phyloP scores from a whole-genome alignment of 2,113 vertebrate genomes.

The Pituophis catenifer region DNA sequence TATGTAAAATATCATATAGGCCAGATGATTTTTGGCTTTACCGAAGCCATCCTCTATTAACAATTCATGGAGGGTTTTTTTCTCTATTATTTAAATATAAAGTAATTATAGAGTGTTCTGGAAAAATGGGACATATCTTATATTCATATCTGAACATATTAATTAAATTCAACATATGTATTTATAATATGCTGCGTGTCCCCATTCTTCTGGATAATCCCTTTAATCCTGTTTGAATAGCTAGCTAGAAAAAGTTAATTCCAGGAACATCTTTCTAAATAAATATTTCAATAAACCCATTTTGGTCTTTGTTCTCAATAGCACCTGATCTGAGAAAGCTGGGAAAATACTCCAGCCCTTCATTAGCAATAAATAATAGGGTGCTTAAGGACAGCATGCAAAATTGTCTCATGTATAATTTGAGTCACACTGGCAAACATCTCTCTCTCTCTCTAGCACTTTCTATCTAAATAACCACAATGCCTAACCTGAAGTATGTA shows the following conservation, averaged over 20 bases:
- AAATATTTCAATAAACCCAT: constrained; percentile 68
- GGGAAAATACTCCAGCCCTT: constrained; percentile 43
- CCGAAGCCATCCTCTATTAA: constrained; percentile 63
- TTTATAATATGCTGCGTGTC: constrained; percentile 63
- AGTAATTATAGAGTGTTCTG: constrained; percentile 64
- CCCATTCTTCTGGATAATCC: constrained; percentile 73
- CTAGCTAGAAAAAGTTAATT: constrained; percentile 68
- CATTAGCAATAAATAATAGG: constrained; percentile 45
- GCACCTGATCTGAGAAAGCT: constrained; percentile 54
- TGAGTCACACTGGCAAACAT: constrained; percentile 16
- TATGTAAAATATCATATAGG: constrained; percentile 60
- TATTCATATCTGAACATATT: constrained; percentile 71
- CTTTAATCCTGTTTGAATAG: constrained; percentile 73
- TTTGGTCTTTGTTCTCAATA: constrained; percentile 61
- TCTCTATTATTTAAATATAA: constrained; percentile 70
- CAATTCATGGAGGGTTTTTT: constrained; percentile 67
- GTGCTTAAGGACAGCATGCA: constrained; percentile 35
- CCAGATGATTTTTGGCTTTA: constrained; percentile 65
- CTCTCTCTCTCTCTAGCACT: neutral
- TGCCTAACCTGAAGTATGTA: constrained; percentile 33
- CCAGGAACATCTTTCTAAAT: constrained; percentile 65
- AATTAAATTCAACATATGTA: constrained; percentile 68
- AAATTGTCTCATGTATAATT: constrained; percentile 36
- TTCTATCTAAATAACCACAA: neutral
- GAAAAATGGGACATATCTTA: constrained; percentile 71